A percentile compares a stretch with the other conserved stretches of the same genome.
phyloP scores from a whole-genome alignment of 2,888 invertebrate species.

The Drepana falcataria region DNA sequence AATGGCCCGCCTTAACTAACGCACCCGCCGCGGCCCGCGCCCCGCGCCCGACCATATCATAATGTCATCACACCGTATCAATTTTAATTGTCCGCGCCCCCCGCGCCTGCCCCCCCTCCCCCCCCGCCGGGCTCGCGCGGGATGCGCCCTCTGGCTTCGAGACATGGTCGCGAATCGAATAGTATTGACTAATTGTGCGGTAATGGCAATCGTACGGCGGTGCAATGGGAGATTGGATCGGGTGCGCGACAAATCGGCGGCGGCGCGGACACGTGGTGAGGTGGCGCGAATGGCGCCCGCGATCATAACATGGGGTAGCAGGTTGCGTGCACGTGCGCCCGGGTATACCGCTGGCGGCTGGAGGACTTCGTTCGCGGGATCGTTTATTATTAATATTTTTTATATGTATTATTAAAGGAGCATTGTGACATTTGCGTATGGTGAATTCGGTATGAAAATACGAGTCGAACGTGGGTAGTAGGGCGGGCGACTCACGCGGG shows the following conservation, averaged over 20 bases:
- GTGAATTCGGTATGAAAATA: too few relatives aligned
- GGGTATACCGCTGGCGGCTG: too few relatives aligned
- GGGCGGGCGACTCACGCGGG: conserved; percentile 17
- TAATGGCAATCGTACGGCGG: conserved; percentile 41
- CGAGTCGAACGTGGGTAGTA: not conserved
- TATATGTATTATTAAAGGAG: too few relatives aligned
- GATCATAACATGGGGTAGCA: conserved; percentile 10
- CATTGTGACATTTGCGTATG: too few relatives aligned
- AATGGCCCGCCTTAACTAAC: conserved; percentile 23
- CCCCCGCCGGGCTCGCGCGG: conserved; percentile 3
- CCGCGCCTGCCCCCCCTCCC: conserved; percentile 26
- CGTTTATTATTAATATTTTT: too few relatives aligned
- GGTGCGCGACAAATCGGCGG: conserved; percentile 19
- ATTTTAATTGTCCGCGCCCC: conserved; percentile 54
- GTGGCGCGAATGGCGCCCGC: conserved; percentile 34
- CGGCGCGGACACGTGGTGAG: conserved; percentile 40
- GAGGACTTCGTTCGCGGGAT: too few relatives aligned
- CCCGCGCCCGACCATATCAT: conserved; percentile 48
- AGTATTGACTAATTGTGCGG: too few relatives aligned
- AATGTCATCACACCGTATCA: conserved; percentile 64
- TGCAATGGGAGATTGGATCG: conserved; percentile 43
- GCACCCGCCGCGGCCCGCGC: conserved; percentile 24
- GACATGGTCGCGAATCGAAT: conserved; percentile 2
- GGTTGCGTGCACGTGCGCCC: too few relatives aligned
- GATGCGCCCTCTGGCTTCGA: conserved; percentile 3